Conservation (phyloP, 2,797 vertebrate genomes). For the Hypotaenidia okinawae region DNA sequence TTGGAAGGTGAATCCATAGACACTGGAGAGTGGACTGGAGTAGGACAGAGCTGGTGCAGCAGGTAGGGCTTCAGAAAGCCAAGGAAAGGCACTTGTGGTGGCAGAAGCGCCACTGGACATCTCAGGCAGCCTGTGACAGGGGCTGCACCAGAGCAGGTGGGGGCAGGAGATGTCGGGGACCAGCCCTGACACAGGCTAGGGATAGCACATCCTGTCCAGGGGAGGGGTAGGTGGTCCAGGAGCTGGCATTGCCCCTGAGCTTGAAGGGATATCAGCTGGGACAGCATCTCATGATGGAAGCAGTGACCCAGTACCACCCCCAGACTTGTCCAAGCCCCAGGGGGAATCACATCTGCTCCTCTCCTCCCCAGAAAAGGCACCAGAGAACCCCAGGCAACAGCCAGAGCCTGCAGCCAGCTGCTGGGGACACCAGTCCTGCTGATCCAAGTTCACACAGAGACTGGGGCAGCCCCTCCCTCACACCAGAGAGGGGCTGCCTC, state of each 20-base stretch:
- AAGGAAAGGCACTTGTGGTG: conserved; percentile 7
- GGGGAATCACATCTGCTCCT: neutral
- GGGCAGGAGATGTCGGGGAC: neutral
- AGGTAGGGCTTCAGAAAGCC: neutral
- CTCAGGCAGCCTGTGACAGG: neutral
- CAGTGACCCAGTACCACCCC: neutral
- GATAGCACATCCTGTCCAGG: neutral
- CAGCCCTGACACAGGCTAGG: conserved; percentile 35
- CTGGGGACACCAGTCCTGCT: neutral
- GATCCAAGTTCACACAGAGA: neutral
- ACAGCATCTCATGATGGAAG: neutral
- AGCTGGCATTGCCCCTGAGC: neutral
- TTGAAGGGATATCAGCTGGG: neutral
- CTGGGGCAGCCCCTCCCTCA: neutral
- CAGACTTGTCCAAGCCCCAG: neutral
- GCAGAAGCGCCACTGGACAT: neutral
- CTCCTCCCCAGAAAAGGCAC: neutral
- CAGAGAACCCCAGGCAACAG: neutral
- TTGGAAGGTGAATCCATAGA: conserved; percentile 25
- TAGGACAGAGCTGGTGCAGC: neutral
- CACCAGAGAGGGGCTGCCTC: neutral
- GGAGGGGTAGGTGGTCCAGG: neutral
- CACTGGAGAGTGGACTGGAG: neutral
- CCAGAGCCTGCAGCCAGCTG: neutral
- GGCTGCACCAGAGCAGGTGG: neutral